Conservation (phyloP, 2,113 vertebrate species). For the Peromyscus californicus region DNA sequence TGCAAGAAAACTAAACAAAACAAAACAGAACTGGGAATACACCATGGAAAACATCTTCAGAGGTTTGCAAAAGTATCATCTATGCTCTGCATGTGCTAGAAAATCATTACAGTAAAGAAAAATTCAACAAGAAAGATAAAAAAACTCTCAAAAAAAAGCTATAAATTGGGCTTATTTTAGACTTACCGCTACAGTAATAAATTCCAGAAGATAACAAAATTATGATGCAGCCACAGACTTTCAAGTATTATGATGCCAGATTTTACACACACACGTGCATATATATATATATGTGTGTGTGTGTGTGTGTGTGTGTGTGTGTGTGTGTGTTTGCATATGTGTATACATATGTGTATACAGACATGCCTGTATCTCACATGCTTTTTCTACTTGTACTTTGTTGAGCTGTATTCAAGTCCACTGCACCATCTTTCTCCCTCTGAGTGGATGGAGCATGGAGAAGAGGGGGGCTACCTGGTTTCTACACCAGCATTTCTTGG, state of each 20-base stretch:
- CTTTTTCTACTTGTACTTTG: neutral
- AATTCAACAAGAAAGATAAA: neutral
- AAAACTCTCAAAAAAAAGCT: neutral
- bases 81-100: neutral
- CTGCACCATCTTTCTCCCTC: neutral
- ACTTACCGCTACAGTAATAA: neutral
- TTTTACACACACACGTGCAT: neutral
- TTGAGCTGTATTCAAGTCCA: too few relatives aligned
- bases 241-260: neutral
- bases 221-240: neutral
- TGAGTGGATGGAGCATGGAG: neutral
- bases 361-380: neutral
- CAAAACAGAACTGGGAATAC: neutral
- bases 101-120: neutral
- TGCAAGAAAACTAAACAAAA: too few relatives aligned
- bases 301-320: neutral
- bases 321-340: neutral
- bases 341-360: neutral
- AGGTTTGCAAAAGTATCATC: neutral
- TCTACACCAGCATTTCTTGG: neutral
- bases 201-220: neutral
- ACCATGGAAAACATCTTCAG: neutral
- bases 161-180: neutral
- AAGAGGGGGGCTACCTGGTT: neutral
- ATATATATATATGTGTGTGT: neutral